A percentile compares a stretch with the other conserved stretches of the same genome.
Evolutionary conservation across 2,797 vertebrate genomes (phyloP).

Genomic region (Dromococcyx pavoninus): DNA sequence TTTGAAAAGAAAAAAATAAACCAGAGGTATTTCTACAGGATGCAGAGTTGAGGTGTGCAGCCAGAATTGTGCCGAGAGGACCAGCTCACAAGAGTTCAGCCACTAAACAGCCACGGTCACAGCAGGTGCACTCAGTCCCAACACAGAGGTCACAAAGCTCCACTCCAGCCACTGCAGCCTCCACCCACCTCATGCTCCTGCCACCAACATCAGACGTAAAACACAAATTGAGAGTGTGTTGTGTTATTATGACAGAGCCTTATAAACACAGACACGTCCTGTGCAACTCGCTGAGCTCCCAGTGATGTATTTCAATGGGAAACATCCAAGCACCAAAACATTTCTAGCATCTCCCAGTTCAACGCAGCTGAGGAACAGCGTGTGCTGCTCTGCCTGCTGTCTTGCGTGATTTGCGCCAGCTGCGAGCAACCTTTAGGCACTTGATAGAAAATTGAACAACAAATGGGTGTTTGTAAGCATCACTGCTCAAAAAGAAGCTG

Average conservation of each 20-base stretch:
- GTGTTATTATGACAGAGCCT: not conserved
- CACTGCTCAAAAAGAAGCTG: not conserved
- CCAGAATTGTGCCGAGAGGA: not conserved
- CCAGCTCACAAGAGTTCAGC: not conserved
- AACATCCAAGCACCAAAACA: not conserved
- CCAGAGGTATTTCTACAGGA: not conserved
- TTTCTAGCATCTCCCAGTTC: not conserved
- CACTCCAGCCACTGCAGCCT: not conserved
- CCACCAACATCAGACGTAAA: not conserved
- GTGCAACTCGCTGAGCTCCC: not conserved
- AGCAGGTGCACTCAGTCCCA: rapidly evolving
- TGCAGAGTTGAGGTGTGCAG: not conserved
- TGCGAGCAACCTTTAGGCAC: not conserved
- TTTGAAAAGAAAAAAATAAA: not conserved
- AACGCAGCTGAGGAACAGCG: not conserved
- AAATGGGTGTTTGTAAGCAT: not conserved
- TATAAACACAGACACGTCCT: not conserved
- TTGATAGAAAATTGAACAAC: not conserved
- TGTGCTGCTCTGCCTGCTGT: not conserved
- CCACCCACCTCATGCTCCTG: not conserved
- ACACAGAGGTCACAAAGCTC: not conserved
- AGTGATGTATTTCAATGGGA: not conserved
- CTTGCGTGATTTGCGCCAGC: not conserved
- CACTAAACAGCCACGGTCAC: not conserved
- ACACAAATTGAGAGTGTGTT: rapidly evolving